Conservation (phyloP, 2,113 vertebrate genomes). For the Pelusios castaneus region DNA sequence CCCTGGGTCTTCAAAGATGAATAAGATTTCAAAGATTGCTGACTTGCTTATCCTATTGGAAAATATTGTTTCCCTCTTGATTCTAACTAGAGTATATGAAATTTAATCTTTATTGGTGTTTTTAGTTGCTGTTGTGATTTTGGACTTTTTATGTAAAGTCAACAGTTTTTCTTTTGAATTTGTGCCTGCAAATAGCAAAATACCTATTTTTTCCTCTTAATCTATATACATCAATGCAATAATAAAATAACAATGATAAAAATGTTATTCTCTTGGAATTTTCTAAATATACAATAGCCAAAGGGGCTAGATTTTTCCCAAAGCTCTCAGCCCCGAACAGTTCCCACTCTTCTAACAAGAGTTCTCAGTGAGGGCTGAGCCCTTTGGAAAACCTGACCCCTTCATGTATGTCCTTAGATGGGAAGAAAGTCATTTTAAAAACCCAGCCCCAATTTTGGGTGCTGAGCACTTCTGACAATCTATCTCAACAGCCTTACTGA, state of each 20-base stretch:
- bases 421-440: not conserved
- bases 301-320: not conserved
- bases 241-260: not conserved
- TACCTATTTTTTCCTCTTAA: conserved; percentile 6
- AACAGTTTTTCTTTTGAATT: conserved; percentile 7
- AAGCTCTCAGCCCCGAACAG: not conserved
- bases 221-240: not conserved
- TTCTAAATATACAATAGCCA: not conserved
- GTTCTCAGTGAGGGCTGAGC: not conserved
- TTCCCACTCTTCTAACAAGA: not conserved
- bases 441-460: not conserved
- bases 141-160: not conserved
- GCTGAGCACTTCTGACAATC: not conserved
- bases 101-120: conserved; percentile 34
- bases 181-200: not conserved
- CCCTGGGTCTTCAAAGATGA: conserved; percentile 61
- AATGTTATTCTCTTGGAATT: rapidly evolving
- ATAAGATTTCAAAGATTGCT: conserved; percentile 63
- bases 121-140: not conserved
- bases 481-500: not conserved
- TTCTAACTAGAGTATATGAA: conserved; percentile 23
- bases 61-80: conserved; percentile 34
- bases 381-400: not conserved
- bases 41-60: conserved; percentile 40
- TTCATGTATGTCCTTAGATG: not conserved